Base-by-base conservation (phyloP, 2,888 invertebrate genomes). In the Sylvicola cinctus region DNA sequence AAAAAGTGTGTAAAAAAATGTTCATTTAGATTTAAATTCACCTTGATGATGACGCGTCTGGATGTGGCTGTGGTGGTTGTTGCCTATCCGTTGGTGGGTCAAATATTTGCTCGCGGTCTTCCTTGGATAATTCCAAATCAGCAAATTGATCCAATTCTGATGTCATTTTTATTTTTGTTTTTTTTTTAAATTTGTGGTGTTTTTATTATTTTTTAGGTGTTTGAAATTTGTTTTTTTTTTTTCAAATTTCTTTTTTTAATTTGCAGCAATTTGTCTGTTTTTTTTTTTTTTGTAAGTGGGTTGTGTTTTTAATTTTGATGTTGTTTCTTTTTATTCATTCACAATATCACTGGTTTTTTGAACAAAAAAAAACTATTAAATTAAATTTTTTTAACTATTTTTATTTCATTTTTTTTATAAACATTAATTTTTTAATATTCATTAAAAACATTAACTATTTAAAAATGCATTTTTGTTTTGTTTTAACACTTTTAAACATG, bases 61-160 rank as follows among this genome's bases (percentile, higher is more conserved):
- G 20, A 20, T 20, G 20, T 20, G 20, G 20, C 20, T 20, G 20
- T 20, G 20, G 20, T 20, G 20, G 28, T 45, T 69, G 66, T 44
- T 57, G 62, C 45, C 70, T 70, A 44, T 70, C 70, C 41, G 36
- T 34, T 13, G 42, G 43, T 46, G 66, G 70, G 55, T 74, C 76
- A 55, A 73, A 75, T 49, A 72, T 70, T 60, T 75, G 74, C 60
- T 75, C 74, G 46, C 72, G 70, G 54, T 74, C 74, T 52, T 75
- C 75, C 52, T 73, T 72, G 41, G 70, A 68, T 43, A 70, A 58
- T 52, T 67, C 71, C 48, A 71, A 63, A 49, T 74, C 74, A 54
- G 70, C 69, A 60, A 74, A 75, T 53, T 74, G 74, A 54, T 69
- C 58, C 49, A 58, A 48, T 49, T 57, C 55, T 43, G 58, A 56